These are phyloP conservation scores for Acronicta aceris DNA, from an alignment of 2,888 invertebrate species.

Conservation along the genomic window DNA sequence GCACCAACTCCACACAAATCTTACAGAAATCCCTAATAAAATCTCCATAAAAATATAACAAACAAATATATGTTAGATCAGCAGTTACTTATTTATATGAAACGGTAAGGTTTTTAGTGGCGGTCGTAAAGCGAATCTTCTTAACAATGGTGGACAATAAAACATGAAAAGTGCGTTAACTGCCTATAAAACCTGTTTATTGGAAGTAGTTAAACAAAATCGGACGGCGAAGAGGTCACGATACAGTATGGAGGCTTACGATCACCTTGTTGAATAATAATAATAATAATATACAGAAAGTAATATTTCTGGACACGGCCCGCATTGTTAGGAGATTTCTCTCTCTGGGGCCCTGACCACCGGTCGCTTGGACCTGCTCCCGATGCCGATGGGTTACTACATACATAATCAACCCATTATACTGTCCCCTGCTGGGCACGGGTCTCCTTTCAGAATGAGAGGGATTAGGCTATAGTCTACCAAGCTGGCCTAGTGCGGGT, in stretches of 20 bases:
- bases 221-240: slow-evolving; percentile 64
- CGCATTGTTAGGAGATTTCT: no score
- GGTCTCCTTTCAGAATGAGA: no score
- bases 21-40: slow-evolving; percentile 15
- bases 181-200: slow-evolving; percentile 85
- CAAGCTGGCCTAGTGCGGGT: no score
- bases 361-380: no score
- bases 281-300: no score
- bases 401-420: no score
- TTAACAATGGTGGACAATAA: slow-evolving; percentile 84
- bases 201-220: slow-evolving; percentile 75
- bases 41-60: slow-evolving; percentile 57
- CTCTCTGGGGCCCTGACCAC: no score
- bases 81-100: slow-evolving; percentile 75
- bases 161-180: slow-evolving; percentile 87
- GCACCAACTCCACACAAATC: no score
- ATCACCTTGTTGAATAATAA: slow-evolving; percentile 43
- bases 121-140: slow-evolving; percentile 80
- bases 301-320: no score
- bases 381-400: no score
- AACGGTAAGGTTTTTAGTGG: slow-evolving; percentile 74
- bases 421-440: no score
- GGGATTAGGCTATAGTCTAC: no score
- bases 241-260: slow-evolving; percentile 29
- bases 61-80: slow-evolving; percentile 63